Evolutionary conservation across 2,797 vertebrate genomes (phyloP), one percentile per base, ranked within the genome.

Genomic region (Trematomus bernacchii): DNA sequence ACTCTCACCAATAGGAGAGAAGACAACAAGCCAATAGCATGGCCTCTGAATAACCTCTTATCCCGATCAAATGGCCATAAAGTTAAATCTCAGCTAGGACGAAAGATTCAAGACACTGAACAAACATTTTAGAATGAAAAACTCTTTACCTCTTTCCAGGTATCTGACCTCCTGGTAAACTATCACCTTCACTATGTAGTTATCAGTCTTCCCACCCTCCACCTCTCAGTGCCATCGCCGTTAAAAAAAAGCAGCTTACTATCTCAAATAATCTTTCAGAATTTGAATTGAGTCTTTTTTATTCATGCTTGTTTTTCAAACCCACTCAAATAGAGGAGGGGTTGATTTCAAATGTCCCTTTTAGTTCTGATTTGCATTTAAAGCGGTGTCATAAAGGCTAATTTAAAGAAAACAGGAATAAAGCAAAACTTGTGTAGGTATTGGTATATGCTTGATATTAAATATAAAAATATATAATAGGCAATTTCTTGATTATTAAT

Each of bases 221-320:
- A 12, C 21, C 15, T 58, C 30, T 42, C 46, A 53, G 66, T 54
- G 19, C 55, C 53, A 19, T 44, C 0, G 44, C 48, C 19, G 11
- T 52, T 37, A 37, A 78, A 77, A 79, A 68, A 70, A 62, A 64
- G 27, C 54, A 70, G 62, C 73, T 70, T 74, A 71, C 83, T 80
- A 85, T 83, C 71, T 71, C 79, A 46, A 47, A 70, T 52, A 66
- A 42, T 33, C 46, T 64, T 76, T 23, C 52, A 69, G 71, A 77
- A 66, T 79, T 74, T 76, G 55, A 58, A 79, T 76, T 4, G 76
- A 51, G 55, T 44, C 15, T 68, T 61, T 77, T 82, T 61, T 62
- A 73, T 64, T 48, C 52, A 57, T 51, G 70, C 77, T 81, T 83
- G 75, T 86, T 85, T 79, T 64, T 68, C 66, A 53, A 70, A 37